Conservation (phyloP, 1,140 invertebrate species). For the Lucilia sericata region DNA sequence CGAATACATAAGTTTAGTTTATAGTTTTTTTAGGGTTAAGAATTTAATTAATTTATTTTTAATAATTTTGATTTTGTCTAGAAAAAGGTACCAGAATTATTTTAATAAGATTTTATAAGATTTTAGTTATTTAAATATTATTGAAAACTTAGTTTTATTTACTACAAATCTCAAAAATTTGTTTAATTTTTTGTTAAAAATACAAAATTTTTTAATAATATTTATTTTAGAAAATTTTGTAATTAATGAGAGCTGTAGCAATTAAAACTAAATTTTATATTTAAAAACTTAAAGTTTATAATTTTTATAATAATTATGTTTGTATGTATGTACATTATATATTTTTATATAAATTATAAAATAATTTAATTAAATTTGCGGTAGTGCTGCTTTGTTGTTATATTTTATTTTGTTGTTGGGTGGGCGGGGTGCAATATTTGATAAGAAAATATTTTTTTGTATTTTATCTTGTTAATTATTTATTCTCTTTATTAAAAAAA, state of each 20-base stretch:
- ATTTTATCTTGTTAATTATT: not conserved
- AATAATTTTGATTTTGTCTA: not conserved
- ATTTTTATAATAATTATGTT: not conserved
- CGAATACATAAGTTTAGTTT: no score
- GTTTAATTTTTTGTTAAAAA: no score
- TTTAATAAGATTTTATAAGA: not conserved
- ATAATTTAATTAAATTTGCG: not conserved
- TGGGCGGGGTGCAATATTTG: constrained; percentile 22
- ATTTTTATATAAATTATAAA: not conserved
- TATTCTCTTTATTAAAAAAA: not conserved
- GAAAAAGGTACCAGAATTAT: not conserved
- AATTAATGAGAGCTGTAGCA: no score
- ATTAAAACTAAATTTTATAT: no score
- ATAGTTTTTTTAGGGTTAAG: not conserved
- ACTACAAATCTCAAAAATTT: no score
- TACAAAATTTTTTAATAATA: no score
- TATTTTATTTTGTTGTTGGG: not conserved
- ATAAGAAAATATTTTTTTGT: constrained; percentile 11
- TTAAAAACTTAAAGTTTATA: no score
- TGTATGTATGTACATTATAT: constrained; percentile 4
- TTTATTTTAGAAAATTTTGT: no score
- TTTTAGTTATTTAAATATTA: no score
- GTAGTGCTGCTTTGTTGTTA: constrained; percentile 7
- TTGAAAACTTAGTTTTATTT: not conserved
- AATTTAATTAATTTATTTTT: not conserved